Conservation (phyloP, 53 echinoderm and acorn worm species). For the Temnopleurus reevesii region DNA sequence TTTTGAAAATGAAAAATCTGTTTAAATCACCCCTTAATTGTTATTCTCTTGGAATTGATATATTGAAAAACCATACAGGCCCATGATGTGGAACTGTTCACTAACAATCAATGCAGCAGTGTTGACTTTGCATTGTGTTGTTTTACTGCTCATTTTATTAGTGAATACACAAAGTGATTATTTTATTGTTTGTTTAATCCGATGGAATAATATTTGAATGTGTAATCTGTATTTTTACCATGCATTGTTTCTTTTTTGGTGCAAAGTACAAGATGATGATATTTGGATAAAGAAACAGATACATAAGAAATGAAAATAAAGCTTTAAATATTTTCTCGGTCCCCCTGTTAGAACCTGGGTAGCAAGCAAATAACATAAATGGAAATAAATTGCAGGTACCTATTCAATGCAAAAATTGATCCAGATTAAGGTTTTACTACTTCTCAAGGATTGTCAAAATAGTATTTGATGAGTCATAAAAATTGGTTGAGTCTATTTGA, state of each 20-base stretch:
- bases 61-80: too few relatives aligned
- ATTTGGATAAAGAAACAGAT: neutral
- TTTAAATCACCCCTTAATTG: too few relatives aligned
- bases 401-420: constrained; percentile 15
- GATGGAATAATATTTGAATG: neutral
- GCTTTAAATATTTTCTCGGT: too few relatives aligned
- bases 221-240: neutral
- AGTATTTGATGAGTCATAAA: too few relatives aligned
- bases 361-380: too few relatives aligned
- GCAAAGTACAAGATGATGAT: neutral
- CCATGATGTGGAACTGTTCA: too few relatives aligned
- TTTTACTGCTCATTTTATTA: constrained; percentile 18
- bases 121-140: neutral
- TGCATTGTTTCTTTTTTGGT: neutral
- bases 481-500: too few relatives aligned
- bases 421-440: neutral
- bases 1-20: too few relatives aligned
- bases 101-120: too few relatives aligned
- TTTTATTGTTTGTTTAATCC: neutral
- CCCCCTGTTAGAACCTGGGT: too few relatives aligned
- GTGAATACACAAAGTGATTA: neutral
- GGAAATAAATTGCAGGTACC: neutral
- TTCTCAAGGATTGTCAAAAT: neutral
- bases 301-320: too few relatives aligned
- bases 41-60: too few relatives aligned